Conservation (phyloP, 2,797 vertebrate species). For the Dryobates pubescens region DNA sequence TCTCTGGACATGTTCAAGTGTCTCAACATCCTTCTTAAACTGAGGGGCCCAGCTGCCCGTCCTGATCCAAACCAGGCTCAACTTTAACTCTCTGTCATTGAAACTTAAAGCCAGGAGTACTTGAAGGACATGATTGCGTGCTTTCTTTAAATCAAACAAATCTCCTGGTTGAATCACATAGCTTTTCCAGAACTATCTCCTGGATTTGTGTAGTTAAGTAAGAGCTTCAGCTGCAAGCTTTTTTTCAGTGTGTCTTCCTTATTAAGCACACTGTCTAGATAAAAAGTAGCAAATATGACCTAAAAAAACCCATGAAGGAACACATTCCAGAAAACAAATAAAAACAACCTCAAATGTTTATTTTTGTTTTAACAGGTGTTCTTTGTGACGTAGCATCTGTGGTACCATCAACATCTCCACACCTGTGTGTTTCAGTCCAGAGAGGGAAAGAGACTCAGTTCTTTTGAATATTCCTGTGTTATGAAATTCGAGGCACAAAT, state of each 20-base stretch:
- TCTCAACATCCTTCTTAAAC: too few relatives aligned
- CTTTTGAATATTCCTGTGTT: too few relatives aligned
- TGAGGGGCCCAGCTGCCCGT: background rate
- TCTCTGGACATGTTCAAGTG: too few relatives aligned
- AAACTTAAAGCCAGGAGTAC: background rate
- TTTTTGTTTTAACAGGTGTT: background rate
- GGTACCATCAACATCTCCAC: background rate
- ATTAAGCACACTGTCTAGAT: background rate
- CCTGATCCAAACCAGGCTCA: background rate
- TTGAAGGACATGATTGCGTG: background rate
- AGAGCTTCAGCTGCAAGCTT: background rate
- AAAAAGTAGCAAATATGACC: background rate
- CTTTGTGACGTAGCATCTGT: background rate
- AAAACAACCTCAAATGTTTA: background rate
- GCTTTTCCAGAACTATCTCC: background rate
- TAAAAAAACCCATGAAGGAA: background rate
- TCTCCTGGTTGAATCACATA: background rate
- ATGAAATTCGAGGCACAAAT: too few relatives aligned
- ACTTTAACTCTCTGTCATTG: background rate
- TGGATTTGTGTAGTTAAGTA: background rate
- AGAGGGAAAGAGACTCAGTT: too few relatives aligned
- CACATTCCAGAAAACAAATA: background rate
- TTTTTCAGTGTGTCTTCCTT: background rate
- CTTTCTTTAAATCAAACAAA: background rate
- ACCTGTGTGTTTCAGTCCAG: background rate